Evolutionary conservation across 2,888 invertebrate genomes (phyloP).

Genomic region (Ctenicera cuprea): DNA sequence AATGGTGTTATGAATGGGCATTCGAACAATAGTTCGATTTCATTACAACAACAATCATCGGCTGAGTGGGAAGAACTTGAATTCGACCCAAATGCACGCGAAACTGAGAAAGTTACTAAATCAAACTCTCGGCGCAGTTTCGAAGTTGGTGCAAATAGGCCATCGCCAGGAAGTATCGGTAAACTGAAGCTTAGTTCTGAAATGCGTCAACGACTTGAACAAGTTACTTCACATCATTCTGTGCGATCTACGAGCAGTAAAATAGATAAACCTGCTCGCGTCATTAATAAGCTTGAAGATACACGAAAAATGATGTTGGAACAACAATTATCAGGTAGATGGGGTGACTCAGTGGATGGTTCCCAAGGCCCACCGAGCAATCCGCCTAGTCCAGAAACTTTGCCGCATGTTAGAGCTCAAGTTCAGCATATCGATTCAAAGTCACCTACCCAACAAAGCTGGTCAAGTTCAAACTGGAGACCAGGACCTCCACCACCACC

Average conservation of each 20-base stretch:
- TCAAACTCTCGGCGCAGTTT: slow-evolving; percentile 77
- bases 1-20: slow-evolving; percentile 63
- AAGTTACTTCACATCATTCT: slow-evolving; percentile 92
- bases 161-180: slow-evolving; percentile 91
- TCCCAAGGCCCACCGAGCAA: slow-evolving; percentile 66
- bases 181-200: slow-evolving; percentile 93
- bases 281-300: slow-evolving; percentile 88
- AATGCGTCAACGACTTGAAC: slow-evolving; percentile 92
- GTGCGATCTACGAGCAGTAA: slow-evolving; percentile 86
- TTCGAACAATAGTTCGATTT: slow-evolving; percentile 44
- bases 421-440: slow-evolving; percentile 68
- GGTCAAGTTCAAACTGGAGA: slow-evolving; percentile 71
- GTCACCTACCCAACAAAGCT: slow-evolving; percentile 69
- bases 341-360: slow-evolving; percentile 76
- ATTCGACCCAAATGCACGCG: slow-evolving; percentile 75
- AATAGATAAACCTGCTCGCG: slow-evolving; percentile 80
- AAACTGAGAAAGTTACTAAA: slow-evolving; percentile 60
- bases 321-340: slow-evolving; percentile 85
- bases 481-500: slow-evolving; percentile 82
- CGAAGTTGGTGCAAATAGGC: slow-evolving; percentile 88
- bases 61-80: slow-evolving; percentile 93
- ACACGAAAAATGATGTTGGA: slow-evolving; percentile 90
- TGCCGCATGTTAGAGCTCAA: slow-evolving; percentile 61
- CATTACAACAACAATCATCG: slow-evolving; percentile 61
- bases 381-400: slow-evolving; percentile 68